A percentile compares a stretch with the other conserved stretches of the same genome.
Evolutionary conservation across 2,113 vertebrate genomes (phyloP).

Genomic region (Phylloscopus trochiloides): DNA sequence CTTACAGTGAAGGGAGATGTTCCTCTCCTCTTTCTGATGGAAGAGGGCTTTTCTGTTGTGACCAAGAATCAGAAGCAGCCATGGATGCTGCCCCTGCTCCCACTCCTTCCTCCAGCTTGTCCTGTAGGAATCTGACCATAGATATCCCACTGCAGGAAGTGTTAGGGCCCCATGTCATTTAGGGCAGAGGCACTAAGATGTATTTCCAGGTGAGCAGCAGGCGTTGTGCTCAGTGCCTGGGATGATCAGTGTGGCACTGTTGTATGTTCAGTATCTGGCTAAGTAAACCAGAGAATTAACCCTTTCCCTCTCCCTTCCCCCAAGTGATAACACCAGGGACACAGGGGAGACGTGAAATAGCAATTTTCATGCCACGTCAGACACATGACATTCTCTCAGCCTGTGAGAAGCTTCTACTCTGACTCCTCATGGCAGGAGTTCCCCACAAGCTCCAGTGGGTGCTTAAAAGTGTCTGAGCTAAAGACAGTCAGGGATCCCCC

Average conservation of each 20-base stretch:
- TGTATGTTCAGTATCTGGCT: neutral
- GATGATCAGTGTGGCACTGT: neutral
- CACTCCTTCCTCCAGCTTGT: neutral
- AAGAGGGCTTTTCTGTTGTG: neutral
- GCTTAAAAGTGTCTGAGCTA: accelerated
- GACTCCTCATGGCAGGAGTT: neutral
- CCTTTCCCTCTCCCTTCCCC: neutral
- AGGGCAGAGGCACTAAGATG: neutral
- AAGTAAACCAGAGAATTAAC: neutral
- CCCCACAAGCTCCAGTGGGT: neutral
- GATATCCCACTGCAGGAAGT: neutral
- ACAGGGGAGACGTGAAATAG: neutral
- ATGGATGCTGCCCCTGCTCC: neutral
- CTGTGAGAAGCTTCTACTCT: neutral
- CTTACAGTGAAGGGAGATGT: neutral
- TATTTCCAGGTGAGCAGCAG: neutral
- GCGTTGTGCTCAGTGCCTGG: neutral
- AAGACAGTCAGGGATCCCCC: neutral
- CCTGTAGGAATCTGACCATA: neutral
- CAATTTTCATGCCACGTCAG: neutral
- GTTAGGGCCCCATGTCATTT: neutral
- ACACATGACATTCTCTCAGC: neutral
- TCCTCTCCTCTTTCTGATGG: neutral
- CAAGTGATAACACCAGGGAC: neutral
- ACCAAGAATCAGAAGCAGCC: neutral